Conservation (phyloP, 92 coral and sea anemone species). For the Heliopora coerulea region DNA sequence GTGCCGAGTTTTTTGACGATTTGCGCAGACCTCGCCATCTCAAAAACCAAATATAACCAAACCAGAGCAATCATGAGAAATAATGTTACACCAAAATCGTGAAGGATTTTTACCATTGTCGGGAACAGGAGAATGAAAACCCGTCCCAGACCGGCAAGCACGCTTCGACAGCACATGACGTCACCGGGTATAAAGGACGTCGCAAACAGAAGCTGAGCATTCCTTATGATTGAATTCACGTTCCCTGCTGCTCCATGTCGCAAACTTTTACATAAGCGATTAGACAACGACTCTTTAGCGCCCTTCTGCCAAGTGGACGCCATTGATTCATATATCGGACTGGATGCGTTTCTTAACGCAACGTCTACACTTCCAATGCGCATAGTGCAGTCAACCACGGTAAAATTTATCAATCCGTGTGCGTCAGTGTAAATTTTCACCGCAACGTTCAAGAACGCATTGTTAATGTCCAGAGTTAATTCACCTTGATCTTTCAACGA, state of each 20-base stretch:
- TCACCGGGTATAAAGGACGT: not conserved
- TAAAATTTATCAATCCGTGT: slow-evolving; percentile 16
- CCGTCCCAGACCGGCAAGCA: slow-evolving; percentile 8
- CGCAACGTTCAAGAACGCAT: not conserved
- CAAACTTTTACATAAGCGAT: slow-evolving; percentile 26
- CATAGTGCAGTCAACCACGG: slow-evolving; percentile 9
- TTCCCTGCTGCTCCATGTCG: not conserved
- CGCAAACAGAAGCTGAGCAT: slow-evolving; percentile 8
- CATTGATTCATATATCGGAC: slow-evolving; percentile 10
- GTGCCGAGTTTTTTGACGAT: not conserved
- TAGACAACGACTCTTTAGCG: not conserved
- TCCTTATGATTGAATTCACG: not conserved
- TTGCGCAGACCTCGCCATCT: not conserved
- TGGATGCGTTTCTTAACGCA: not conserved
- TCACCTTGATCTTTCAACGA: slow-evolving; percentile 15
- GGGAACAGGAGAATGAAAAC: not conserved
- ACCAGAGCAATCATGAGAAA: slow-evolving; percentile 4
- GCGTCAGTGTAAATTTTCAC: slow-evolving; percentile 3
- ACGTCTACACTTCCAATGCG: slow-evolving; percentile 2
- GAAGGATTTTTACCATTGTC: slow-evolving; percentile 1
- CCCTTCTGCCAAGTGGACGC: not conserved
- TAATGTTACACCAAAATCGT: slow-evolving; percentile 34
- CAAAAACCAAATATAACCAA: not conserved
- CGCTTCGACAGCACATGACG: not conserved
- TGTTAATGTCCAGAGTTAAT: slow-evolving; percentile 13